Evolutionary conservation across 2,797 vertebrate species (phyloP).

Genomic region (Florisuga fusca): DNA sequence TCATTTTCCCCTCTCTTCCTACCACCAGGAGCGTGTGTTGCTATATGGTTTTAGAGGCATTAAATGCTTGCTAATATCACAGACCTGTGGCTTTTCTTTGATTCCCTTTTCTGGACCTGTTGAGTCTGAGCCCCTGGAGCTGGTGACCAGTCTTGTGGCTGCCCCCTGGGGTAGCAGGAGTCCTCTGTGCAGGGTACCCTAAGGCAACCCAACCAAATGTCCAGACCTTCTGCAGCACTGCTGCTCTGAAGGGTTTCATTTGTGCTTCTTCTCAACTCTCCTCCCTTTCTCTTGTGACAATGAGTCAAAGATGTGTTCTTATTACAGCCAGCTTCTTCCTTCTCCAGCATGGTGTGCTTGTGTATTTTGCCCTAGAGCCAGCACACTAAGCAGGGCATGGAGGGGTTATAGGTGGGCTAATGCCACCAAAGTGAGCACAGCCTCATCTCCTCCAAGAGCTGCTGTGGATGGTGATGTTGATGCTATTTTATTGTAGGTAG

Average conservation of each 20-base stretch:
- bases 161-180: rapidly evolving
- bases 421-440: rapidly evolving
- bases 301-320: rapidly evolving
- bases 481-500: not conserved
- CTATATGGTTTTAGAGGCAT: not conserved
- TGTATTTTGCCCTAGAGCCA: not conserved
- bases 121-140: not conserved
- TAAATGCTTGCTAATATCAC: not conserved
- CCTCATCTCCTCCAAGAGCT: not conserved
- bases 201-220: not conserved
- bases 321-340: not conserved
- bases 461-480: not conserved
- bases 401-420: not conserved
- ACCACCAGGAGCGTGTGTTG: not conserved
- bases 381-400: rapidly evolving
- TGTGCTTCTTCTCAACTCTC: not conserved
- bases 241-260: not conserved
- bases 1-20: not conserved
- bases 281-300: not conserved
- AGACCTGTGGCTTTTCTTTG: not conserved
- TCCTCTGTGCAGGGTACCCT: not conserved
- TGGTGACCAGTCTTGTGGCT: not conserved
- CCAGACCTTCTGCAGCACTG: not conserved
- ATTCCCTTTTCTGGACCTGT: not conserved
- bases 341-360: rapidly evolving